phyloP scores from a whole-genome alignment of 2,113 vertebrate species.

The Cnemophilus loriae region DNA sequence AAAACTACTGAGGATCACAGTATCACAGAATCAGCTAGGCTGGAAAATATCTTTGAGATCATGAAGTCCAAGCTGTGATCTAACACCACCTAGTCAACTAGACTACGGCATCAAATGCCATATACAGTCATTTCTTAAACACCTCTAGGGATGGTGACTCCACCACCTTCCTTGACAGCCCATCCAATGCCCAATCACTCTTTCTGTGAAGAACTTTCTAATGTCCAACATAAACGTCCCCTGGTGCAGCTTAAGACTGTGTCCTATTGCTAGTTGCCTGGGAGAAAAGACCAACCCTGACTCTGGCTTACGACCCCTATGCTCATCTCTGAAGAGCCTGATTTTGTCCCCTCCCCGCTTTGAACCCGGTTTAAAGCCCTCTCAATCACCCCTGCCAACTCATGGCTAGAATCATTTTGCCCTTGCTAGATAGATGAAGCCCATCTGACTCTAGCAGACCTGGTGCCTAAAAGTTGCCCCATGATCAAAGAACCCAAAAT shows the following conservation, averaged over 20 bases:
- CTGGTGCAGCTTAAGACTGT: neutral
- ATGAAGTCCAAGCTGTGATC: neutral
- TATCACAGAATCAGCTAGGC: neutral
- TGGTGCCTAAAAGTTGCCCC: neutral
- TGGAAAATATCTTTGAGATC: neutral
- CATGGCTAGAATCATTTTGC: neutral
- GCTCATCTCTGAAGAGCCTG: neutral
- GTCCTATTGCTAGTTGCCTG: neutral
- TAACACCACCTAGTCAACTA: neutral
- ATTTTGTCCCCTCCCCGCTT: neutral
- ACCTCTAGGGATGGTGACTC: neutral
- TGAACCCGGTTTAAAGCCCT: neutral
- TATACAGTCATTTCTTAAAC: neutral
- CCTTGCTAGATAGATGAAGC: neutral
- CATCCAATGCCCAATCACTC: neutral
- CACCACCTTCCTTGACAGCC: neutral
- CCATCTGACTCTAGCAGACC: neutral
- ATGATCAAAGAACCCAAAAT: neutral
- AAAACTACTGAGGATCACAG: neutral
- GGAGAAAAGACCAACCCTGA: neutral
- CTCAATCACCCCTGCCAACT: neutral
- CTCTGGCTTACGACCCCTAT: neutral
- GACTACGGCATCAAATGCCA: fast-evolving
- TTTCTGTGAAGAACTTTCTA: neutral
- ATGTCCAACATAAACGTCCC: neutral